These are phyloP conservation scores for Actinernus sp. DNA, from an alignment of 92 coral and sea anemone species.

Conservation along the genomic window DNA sequence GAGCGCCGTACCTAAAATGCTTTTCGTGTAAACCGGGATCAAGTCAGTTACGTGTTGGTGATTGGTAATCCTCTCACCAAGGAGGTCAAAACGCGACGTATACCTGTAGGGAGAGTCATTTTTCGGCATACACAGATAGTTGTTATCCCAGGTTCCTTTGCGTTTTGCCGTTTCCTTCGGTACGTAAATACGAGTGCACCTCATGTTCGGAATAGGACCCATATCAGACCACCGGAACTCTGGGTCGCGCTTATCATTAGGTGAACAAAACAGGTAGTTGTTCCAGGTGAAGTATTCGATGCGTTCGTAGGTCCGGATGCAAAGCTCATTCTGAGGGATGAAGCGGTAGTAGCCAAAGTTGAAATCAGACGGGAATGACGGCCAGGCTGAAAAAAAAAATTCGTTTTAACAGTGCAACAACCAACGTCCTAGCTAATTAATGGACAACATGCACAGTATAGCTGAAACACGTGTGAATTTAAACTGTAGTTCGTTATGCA, in stretches of 20 bases:
- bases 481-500: too few relatives aligned
- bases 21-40: too few relatives aligned
- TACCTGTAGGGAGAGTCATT: constrained; percentile 82
- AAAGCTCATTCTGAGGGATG: constrained; percentile 35
- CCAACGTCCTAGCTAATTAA: too few relatives aligned
- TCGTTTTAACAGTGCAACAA: too few relatives aligned
- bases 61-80: too few relatives aligned
- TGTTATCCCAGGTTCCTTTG: constrained; percentile 67
- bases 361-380: constrained; percentile 80
- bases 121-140: constrained; percentile 69
- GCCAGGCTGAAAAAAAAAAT: constrained; percentile 48
- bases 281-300: constrained; percentile 69
- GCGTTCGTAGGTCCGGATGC: constrained; percentile 82
- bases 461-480: too few relatives aligned
- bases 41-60: too few relatives aligned
- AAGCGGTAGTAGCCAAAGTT: constrained; percentile 28
- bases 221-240: constrained; percentile 80
- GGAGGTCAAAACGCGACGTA: background rate
- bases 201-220: constrained; percentile 44
- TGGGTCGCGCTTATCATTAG: constrained; percentile 50
- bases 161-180: constrained; percentile 43
- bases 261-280: constrained; percentile 70
- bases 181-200: constrained; percentile 64
- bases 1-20: too few relatives aligned
- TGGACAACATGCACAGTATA: too few relatives aligned